Percentiles rank a stretch among this genome's conserved stretches.
phyloP scores from a whole-genome alignment of 2,113 vertebrate genomes.

The Urocitellus parryii region DNA sequence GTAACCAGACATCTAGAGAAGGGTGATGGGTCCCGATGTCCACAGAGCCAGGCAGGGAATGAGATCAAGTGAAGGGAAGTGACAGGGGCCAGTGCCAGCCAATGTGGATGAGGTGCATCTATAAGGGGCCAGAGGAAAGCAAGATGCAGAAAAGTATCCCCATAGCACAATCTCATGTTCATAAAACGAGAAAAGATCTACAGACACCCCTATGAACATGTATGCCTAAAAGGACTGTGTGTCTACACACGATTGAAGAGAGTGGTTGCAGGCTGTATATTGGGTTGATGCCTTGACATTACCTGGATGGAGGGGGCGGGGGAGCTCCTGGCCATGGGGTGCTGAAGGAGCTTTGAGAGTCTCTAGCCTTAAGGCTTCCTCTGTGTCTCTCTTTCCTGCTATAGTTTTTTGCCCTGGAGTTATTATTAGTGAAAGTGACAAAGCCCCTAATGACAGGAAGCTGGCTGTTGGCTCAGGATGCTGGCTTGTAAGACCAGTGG shows the following conservation, averaged over 20 bases:
- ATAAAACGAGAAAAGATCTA: background rate
- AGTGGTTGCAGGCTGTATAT: no score
- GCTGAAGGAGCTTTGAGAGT: background rate
- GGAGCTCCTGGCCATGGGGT: background rate
- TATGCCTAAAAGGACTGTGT: background rate
- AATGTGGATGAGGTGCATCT: background rate
- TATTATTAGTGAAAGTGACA: background rate
- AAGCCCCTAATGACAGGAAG: background rate
- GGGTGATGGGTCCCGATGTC: background rate
- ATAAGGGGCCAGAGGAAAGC: background rate
- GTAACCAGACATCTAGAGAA: background rate
- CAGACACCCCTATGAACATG: background rate
- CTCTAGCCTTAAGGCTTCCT: background rate
- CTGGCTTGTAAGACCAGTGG: background rate
- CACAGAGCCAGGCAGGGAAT: background rate
- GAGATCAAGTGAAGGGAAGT: background rate
- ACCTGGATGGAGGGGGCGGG: background rate
- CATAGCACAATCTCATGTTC: background rate
- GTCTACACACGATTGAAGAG: background rate
- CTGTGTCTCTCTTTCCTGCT: constrained; percentile 39
- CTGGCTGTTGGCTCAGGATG: background rate
- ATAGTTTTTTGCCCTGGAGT: background rate
- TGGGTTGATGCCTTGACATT: background rate
- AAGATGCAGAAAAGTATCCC: background rate
- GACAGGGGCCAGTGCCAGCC: background rate